These are phyloP conservation scores for Siderastrea siderea DNA, from an alignment of 92 coral and sea anemone species.

Conservation along the genomic window DNA sequence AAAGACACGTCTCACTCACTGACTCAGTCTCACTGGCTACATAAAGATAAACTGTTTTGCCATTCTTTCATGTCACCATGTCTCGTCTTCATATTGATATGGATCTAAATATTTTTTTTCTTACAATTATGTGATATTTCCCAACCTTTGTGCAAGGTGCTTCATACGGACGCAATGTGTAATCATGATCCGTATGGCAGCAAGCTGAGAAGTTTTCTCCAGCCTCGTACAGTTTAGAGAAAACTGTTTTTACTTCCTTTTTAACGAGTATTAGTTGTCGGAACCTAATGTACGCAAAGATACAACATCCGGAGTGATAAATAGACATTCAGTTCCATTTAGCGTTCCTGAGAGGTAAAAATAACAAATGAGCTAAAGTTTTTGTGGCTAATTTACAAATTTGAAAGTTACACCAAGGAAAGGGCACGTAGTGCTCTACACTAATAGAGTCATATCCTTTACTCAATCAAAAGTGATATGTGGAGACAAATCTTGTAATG, in stretches of 20 bases:
- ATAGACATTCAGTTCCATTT: constrained; percentile 28
- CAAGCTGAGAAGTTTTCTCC: not conserved
- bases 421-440: not conserved
- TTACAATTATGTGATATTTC: not conserved
- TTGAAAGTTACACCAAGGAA: not conserved
- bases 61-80: constrained; percentile 6
- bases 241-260: not conserved
- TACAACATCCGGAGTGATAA: constrained; percentile 32
- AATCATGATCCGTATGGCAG: not conserved
- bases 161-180: not conserved
- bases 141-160: not conserved
- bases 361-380: not conserved
- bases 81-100: not conserved
- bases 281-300: not conserved
- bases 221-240: not conserved
- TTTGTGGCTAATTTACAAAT: not conserved
- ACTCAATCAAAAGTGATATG: not conserved
- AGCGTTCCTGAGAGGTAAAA: constrained; percentile 28
- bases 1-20: not conserved
- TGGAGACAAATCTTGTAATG: not conserved
- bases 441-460: not conserved
- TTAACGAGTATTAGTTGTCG: constrained; percentile 11
- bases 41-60: not conserved
- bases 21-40: constrained; percentile 3
- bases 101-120: not conserved